Conservation (phyloP, 2,888 invertebrate genomes). For the Ormyrus rosae region DNA sequence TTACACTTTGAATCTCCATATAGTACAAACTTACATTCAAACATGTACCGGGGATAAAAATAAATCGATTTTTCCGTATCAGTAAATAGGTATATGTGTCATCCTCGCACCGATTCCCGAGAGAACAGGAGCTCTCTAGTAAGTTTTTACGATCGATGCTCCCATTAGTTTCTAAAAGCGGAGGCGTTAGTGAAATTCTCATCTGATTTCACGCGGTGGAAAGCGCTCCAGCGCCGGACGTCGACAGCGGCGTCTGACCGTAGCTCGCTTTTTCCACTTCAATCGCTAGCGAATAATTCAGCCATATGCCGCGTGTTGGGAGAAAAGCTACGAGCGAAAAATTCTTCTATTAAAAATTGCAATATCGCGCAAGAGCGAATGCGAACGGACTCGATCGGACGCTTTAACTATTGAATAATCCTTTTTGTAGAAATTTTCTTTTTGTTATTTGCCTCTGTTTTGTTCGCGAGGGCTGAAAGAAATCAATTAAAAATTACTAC, state of each 20-base stretch:
- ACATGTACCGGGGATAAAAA: too few species aligned
- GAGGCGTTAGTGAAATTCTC: conserved; percentile 12
- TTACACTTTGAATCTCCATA: too few species aligned
- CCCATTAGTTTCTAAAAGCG: conserved; percentile 19
- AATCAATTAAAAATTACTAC: conserved; percentile 26
- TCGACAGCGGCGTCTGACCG: conserved; percentile 17
- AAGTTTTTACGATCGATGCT: conserved; percentile 49
- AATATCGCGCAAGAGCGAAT: conserved; percentile 27
- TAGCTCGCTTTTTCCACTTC: conserved; percentile 48
- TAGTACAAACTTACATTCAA: too few species aligned
- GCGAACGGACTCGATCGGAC: background rate
- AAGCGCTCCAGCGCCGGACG: background rate
- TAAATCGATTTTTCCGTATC: too few species aligned
- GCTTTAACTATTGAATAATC: conserved; percentile 17
- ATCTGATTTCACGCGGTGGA: conserved; percentile 35
- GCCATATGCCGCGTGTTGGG: conserved; percentile 10
- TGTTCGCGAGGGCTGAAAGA: background rate
- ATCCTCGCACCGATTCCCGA: conserved; percentile 19
- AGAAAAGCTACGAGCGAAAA: conserved; percentile 25
- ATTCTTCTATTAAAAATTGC: conserved; percentile 53
- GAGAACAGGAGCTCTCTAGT: background rate
- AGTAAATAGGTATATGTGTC: background rate
- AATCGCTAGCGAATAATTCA: conserved; percentile 41
- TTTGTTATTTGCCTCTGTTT: conserved; percentile 4
- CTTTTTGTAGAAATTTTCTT: conserved; percentile 4